Conservation (phyloP, 2,113 vertebrate species). For the Paramormyrops kingsleyae region DNA sequence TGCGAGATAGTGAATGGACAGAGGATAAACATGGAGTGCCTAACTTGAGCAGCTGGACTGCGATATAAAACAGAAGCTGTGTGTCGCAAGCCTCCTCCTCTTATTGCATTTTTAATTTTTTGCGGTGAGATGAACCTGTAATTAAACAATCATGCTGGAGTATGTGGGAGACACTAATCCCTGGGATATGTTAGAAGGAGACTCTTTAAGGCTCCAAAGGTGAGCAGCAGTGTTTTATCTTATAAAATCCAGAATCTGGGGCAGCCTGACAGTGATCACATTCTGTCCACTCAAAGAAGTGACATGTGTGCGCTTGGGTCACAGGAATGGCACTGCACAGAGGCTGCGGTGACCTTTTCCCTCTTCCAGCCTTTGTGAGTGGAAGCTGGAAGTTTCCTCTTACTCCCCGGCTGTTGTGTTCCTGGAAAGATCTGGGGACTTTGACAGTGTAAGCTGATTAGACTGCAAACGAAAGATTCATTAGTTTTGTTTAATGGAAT, state of each 20-base stretch:
- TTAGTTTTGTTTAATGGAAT: slow-evolving; percentile 63
- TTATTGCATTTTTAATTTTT: neutral
- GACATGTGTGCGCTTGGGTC: neutral
- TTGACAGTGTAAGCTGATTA: slow-evolving; percentile 57
- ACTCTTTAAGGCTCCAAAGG: neutral
- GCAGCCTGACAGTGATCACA: neutral
- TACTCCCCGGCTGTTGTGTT: slow-evolving; percentile 25
- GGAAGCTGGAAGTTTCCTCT: slow-evolving; percentile 15
- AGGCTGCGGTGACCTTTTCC: slow-evolving; percentile 44
- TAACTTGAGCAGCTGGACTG: neutral
- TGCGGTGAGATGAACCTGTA: neutral
- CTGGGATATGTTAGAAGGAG: neutral
- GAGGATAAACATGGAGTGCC: neutral
- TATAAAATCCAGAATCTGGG: neutral
- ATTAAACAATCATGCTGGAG: neutral
- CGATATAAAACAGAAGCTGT: neutral
- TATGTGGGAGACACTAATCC: neutral
- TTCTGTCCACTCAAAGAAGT: neutral
- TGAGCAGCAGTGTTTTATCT: neutral
- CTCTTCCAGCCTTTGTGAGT: slow-evolving; percentile 27
- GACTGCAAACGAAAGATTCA: slow-evolving; percentile 61
- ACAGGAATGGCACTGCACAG: neutral
- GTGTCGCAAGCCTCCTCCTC: neutral
- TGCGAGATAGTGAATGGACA: neutral
- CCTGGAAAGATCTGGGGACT: slow-evolving; percentile 49